Conservation (phyloP, 1,140 invertebrate genomes). For the Phenacoccus solenopsis region DNA sequence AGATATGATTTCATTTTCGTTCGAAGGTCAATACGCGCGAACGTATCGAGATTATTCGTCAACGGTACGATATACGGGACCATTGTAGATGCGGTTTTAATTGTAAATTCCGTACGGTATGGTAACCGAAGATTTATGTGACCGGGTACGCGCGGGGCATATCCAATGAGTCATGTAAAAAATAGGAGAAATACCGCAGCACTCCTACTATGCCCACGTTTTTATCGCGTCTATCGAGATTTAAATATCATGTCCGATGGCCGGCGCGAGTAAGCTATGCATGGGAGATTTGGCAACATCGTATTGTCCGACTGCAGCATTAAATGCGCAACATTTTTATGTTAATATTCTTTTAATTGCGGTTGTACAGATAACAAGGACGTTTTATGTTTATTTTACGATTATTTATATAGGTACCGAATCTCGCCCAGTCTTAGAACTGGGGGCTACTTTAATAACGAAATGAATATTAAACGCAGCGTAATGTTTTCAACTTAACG, state of each 20-base stretch:
- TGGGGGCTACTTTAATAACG: too few relatives aligned
- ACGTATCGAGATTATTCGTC: background rate
- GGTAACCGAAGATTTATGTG: background rate
- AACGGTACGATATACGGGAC: background rate
- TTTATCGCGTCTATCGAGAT: too few relatives aligned
- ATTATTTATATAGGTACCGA: constrained; percentile 12
- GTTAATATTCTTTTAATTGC: constrained; percentile 18
- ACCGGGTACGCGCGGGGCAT: background rate
- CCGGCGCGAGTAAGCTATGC: too few relatives aligned
- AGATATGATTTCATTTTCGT: constrained; percentile 1
- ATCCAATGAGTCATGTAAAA: background rate
- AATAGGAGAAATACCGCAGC: too few relatives aligned
- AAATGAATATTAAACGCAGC: too few relatives aligned
- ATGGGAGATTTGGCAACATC: constrained; percentile 4
- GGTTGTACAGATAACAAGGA: constrained; percentile 8
- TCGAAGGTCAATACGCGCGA: background rate
- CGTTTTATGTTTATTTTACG: constrained; percentile 17
- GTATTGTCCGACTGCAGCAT: background rate
- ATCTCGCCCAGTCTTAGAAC: too few relatives aligned
- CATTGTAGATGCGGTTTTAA: background rate
- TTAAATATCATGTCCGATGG: too few relatives aligned
- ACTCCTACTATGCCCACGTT: too few relatives aligned
- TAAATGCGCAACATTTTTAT: constrained; percentile 18
- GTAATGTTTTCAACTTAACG: too few relatives aligned
- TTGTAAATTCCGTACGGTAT: background rate